phyloP scores from a whole-genome alignment of 1,140 invertebrate species.

The Hydropsyche tenuis region DNA sequence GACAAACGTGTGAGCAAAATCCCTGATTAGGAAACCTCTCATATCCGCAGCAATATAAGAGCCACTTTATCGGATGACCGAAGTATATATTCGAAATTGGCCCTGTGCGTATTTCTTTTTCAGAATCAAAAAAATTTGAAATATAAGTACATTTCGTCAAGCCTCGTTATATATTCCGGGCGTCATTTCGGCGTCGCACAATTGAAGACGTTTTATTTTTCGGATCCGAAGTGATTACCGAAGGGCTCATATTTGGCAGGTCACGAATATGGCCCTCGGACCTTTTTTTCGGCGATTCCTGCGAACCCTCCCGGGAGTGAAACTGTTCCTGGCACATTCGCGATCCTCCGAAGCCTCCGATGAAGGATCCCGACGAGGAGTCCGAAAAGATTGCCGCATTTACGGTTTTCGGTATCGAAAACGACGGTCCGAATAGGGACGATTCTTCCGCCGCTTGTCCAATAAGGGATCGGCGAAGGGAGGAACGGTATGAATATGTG shows the following conservation, averaged over 20 bases:
- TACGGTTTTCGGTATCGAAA: slow-evolving; percentile 15
- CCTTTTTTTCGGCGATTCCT: too few relatives aligned
- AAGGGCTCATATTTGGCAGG: slow-evolving; percentile 26
- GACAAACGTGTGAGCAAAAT: slow-evolving; percentile 37
- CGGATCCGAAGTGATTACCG: slow-evolving; percentile 3
- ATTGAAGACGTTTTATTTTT: too few relatives aligned
- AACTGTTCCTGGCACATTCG: background rate
- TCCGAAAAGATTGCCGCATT: slow-evolving; percentile 20
- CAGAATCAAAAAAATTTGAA: too few relatives aligned
- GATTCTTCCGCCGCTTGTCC: too few relatives aligned
- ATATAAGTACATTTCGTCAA: too few relatives aligned
- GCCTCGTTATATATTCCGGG: too few relatives aligned
- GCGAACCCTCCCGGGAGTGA: background rate
- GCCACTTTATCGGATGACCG: too few relatives aligned
- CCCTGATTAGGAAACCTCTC: slow-evolving; percentile 33
- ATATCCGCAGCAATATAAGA: background rate
- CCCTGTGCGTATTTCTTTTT: too few relatives aligned
- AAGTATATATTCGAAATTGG: too few relatives aligned
- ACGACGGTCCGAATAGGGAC: background rate
- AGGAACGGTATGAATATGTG: too few relatives aligned
- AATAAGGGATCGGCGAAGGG: too few relatives aligned
- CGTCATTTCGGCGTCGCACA: too few relatives aligned
- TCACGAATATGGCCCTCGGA: background rate
- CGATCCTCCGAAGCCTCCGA: background rate
- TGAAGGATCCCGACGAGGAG: background rate